Evolutionary conservation across 2,888 invertebrate species (phyloP).

Genomic region (Harpagoxenus sublaevis): DNA sequence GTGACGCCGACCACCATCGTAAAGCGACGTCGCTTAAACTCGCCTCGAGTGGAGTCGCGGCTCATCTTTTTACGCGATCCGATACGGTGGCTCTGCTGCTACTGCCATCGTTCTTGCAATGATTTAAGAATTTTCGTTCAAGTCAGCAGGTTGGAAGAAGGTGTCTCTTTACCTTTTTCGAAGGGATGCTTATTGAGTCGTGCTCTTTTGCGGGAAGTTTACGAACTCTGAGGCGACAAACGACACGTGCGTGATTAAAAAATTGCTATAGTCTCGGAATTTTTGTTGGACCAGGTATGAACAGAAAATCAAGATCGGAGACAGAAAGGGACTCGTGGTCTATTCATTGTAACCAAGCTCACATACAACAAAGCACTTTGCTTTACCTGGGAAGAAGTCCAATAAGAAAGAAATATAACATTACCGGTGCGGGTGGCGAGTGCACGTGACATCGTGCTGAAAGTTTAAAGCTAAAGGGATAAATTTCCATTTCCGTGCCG

Average conservation of each 20-base stretch:
- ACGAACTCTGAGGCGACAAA: background rate
- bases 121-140: background rate
- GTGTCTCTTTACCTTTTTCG: constrained; percentile 38
- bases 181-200: background rate
- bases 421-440: background rate
- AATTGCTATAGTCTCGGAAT: background rate
- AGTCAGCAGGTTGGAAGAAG: constrained; percentile 33
- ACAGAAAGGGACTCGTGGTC: background rate
- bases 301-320: background rate
- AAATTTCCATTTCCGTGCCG: constrained; percentile 52
- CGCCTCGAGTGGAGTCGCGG: background rate
- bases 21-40: background rate
- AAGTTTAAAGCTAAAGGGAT: constrained; percentile 53
- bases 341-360: constrained; percentile 8
- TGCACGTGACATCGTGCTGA: constrained; percentile 34
- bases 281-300: background rate
- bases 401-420: constrained; percentile 47
- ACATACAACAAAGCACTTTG: constrained; percentile 1
- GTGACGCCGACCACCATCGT: background rate
- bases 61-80: constrained; percentile 33
- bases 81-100: background rate
- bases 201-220: background rate
- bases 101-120: background rate
- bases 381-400: constrained; percentile 1
- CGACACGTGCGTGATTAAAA: background rate